Base-by-base conservation (phyloP, 2,113 vertebrate genomes). In the Hoplias malabaricus region DNA sequence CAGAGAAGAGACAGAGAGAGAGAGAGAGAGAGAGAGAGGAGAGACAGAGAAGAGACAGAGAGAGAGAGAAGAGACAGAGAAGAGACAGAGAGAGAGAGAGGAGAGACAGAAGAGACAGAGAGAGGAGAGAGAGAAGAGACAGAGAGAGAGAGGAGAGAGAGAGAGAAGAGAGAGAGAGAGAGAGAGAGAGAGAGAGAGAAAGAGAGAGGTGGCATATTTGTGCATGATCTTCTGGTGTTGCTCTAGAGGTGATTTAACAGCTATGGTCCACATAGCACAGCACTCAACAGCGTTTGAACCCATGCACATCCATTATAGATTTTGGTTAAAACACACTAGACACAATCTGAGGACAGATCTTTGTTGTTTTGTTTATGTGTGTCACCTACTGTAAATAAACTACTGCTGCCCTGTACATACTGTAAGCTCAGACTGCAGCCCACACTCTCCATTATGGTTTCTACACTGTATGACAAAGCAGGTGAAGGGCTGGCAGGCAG, bases 201-300 rank as follows among this genome's bases (percentile, higher is more conserved):
- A 46, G 46, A 61, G 40, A 61, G 21, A 43, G 70, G 46, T n/a
- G 40, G 56, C 31, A 62, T 62, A 57, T 73, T 73, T 46, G 31
- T 7, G 70, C 56, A 38, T 33, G 38, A 62, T 25, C 36, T 33
- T 40, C 38, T 62, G 56, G 14, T 38, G 23, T 33, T 42, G 71
- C 33, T 74, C 72, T 62, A 11, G 40, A 63, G 56, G n/a, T 62
- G 56, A 25, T 12, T 74, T 74, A 40, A 56, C 14, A 62, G 29
- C 10, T 56, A 23, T 9, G n/a, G 56, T 62, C 71, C 27, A 25
- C 40, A 25, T 73, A 73, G 34, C 56, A 73, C 29, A 46, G 40
- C 40, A 6, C 23, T 34, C n/a, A 16, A 29, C 5, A 50, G 57
- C n/a, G 25, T 7, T 8, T 42, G 40, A 21, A 21, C 70, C 38